These are phyloP conservation scores for Leucosticte australis DNA, from an alignment of 2,113 vertebrate species.

Conservation along the genomic window DNA sequence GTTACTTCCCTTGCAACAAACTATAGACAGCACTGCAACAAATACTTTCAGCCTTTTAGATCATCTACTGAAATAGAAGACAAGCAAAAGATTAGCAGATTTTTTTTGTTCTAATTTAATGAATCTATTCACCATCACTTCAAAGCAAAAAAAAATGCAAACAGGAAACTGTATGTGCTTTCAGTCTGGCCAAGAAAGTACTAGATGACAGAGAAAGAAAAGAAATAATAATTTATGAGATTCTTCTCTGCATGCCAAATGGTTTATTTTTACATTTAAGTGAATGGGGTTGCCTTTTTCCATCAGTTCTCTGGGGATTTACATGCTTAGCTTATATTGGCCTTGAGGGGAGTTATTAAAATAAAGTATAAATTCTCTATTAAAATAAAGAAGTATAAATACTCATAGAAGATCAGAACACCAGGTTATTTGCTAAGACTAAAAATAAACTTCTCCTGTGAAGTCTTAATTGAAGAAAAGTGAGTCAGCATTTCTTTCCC, in stretches of 20 bases:
- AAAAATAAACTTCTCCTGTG: constrained; percentile 6
- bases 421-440: not conserved
- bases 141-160: not conserved
- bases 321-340: not conserved
- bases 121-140: not conserved
- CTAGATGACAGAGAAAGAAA: not conserved
- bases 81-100: not conserved
- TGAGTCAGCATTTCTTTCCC: not conserved
- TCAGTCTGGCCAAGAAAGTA: constrained; percentile 6
- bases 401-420: not conserved
- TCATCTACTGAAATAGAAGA: constrained; percentile 3
- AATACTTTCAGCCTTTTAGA: not conserved
- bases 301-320: not conserved
- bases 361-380: constrained; percentile 13
- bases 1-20: not conserved
- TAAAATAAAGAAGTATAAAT: constrained; percentile 32
- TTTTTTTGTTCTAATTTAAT: constrained; percentile 37
- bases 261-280: constrained; percentile 29
- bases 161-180: not conserved
- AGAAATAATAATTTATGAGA: not conserved
- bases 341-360: constrained; percentile 5
- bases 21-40: not conserved
- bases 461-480: not conserved
- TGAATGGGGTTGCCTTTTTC: constrained; percentile 1
- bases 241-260: not conserved